Conservation (phyloP, 2,113 vertebrate species). For the Chaenogobius annularis region DNA sequence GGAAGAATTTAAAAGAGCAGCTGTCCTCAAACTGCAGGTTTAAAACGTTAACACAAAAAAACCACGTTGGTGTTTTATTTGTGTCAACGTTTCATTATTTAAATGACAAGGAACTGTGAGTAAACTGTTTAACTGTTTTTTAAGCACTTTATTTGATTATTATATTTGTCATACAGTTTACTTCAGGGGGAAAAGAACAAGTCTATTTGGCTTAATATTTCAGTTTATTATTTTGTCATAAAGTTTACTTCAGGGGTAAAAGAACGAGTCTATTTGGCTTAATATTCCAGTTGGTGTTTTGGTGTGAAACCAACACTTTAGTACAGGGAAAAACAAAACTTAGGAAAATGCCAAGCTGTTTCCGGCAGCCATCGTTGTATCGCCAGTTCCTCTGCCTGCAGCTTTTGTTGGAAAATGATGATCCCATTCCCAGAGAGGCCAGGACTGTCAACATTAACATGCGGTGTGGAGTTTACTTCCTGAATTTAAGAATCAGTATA, state of each 20-base stretch:
- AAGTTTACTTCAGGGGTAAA: too few relatives aligned
- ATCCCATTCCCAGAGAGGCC: slow-evolving; percentile 22
- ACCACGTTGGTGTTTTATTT: too few relatives aligned
- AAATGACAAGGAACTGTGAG: too few relatives aligned
- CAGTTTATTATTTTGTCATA: neutral
- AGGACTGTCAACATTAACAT: slow-evolving; percentile 26
- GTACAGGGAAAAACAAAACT: slow-evolving; percentile 21
- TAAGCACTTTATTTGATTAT: neutral
- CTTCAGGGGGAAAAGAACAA: neutral
- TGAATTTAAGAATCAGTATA: slow-evolving; percentile 9
- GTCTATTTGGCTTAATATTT: too few relatives aligned
- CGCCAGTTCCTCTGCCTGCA: slow-evolving; percentile 23
- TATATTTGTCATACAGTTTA: neutral
- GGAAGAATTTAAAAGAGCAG: neutral
- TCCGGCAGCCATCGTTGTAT: slow-evolving; percentile 13
- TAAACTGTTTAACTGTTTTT: too few relatives aligned
- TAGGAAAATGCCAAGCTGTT: slow-evolving; percentile 22
- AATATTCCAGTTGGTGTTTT: neutral
- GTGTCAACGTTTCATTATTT: too few relatives aligned
- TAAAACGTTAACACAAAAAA: too few relatives aligned
- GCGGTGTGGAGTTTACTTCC: slow-evolving; percentile 18
- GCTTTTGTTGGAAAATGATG: slow-evolving; percentile 12
- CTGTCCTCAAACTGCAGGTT: neutral
- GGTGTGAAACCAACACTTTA: slow-evolving; percentile 2
- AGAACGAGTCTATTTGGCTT: neutral